Base-by-base conservation (phyloP, 2,888 invertebrate species). In the Colletes collaris region DNA sequence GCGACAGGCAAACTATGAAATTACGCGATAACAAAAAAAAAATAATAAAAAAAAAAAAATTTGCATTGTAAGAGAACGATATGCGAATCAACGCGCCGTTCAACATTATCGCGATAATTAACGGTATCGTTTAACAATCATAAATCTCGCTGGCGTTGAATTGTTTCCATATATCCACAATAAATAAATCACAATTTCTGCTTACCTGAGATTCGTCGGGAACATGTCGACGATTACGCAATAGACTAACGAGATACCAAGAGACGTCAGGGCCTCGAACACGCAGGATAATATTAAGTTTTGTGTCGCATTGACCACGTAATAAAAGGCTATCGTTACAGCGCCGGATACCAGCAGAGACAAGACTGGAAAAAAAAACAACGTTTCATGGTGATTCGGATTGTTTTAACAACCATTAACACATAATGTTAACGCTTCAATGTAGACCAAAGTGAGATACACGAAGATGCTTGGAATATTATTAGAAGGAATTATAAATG, bases 171-270 rank as follows among this genome's bases (percentile, higher is more conserved):
- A 46, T 59, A 37, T 60, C 53, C 49, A 19, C 13, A 69, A 74
- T 76, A 75, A 79, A 76, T 78, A 68, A 78, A 60, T 82, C 78
- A 67, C 37, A 68, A 11, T 7, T 62, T 19, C 37, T 67, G 74
- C 91, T 92, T 93, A 96, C 97, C 97, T 96, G 92, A 97, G 95
- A 93, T 97, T 97, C 77, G 97, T 97, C 87, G 97, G 97, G 94
- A 97, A 97, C 89, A 97, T 93, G 92, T 97, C 97, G 80, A 97
- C 97, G 92, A 97, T 95, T 62, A 97, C 96, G 91, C 97, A 97
- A 93, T 97, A 97, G 64, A 97, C 96, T 75, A 96, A 95, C 93
- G 96, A 96, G 92, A 97, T 96, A 86, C 96, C 96, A 84, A 97
- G 94, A 66, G 97, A 97, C 62, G 97, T 97, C 66, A 97, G 93